Percentiles rank a stretch among this genome's conserved stretches.
phyloP scores from a whole-genome alignment of 1,140 invertebrate species.

The Nilaparvata lugens region DNA sequence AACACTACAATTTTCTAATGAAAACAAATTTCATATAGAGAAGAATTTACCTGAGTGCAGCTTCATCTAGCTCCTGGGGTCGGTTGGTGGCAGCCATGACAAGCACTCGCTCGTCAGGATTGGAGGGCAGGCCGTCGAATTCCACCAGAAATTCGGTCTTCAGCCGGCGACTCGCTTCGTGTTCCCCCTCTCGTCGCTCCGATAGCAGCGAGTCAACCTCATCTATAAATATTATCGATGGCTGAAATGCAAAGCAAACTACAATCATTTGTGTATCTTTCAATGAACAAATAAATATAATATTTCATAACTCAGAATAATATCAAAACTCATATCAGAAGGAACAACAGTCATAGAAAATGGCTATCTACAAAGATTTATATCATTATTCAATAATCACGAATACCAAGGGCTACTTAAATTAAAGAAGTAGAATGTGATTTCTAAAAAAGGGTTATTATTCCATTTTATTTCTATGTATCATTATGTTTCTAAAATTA shows the following conservation, averaged over 20 bases:
- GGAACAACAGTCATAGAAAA: not conserved
- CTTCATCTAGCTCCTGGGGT: slow-evolving; percentile 91
- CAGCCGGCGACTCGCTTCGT: slow-evolving; percentile 89
- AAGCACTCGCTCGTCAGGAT: slow-evolving; percentile 79
- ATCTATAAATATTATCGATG: slow-evolving; percentile 93
- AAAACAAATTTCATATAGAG: no score
- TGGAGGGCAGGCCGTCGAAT: slow-evolving; percentile 81
- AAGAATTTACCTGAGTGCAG: slow-evolving; percentile 49
- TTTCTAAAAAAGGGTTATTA: no score
- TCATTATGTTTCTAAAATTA: no score
- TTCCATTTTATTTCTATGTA: no score
- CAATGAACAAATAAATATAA: not conserved
- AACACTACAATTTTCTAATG: no score
- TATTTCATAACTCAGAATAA: not conserved
- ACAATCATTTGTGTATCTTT: no score
- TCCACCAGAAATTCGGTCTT: slow-evolving; percentile 98
- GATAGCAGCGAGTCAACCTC: slow-evolving; percentile 93
- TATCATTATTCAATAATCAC: no score
- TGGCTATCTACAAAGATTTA: not conserved
- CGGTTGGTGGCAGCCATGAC: slow-evolving; percentile 97
- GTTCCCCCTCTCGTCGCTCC: slow-evolving; percentile 83
- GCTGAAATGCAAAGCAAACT: slow-evolving; percentile 36
- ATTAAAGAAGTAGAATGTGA: no score
- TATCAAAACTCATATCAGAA: no score
- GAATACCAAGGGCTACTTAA: no score